Conservation (phyloP, 1,140 invertebrate genomes). For the Cephus cinctus region DNA sequence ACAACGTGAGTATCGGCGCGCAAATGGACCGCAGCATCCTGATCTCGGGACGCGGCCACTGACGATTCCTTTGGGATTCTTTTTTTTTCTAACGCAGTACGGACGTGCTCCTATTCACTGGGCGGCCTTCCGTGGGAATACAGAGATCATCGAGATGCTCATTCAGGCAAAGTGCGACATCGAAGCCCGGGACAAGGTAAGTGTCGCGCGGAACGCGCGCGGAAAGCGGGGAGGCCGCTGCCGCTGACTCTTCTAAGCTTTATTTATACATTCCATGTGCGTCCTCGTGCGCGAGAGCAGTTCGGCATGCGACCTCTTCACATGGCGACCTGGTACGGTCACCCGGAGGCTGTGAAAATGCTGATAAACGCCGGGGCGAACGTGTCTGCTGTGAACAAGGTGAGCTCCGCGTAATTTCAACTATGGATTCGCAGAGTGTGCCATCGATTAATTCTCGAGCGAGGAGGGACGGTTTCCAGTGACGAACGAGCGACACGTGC, state of each 20-base stretch:
- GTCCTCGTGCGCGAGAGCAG: slow-evolving; percentile 55
- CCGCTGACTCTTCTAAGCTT: no score
- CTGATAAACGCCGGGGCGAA: slow-evolving; percentile 75
- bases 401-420: no score
- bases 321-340: slow-evolving; percentile 82
- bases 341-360: slow-evolving; percentile 70
- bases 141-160: slow-evolving; percentile 71
- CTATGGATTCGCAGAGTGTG: no score
- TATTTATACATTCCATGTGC: not conserved
- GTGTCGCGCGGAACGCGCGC: slow-evolving; percentile 1
- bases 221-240: no score
- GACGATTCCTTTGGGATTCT: not conserved
- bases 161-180: slow-evolving; percentile 74
- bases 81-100: slow-evolving; percentile 59
- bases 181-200: slow-evolving; percentile 74
- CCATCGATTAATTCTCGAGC: no score
- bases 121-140: slow-evolving; percentile 72
- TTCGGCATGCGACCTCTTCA: slow-evolving; percentile 79
- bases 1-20: slow-evolving; percentile 61
- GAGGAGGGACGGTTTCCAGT: no score
- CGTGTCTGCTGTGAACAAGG: slow-evolving; percentile 74
- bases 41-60: not conserved
- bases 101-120: slow-evolving; percentile 75
- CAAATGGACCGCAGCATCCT: slow-evolving; percentile 1
- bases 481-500: no score